Conservation (phyloP, 2,888 invertebrate species). For the Phania funesta region DNA sequence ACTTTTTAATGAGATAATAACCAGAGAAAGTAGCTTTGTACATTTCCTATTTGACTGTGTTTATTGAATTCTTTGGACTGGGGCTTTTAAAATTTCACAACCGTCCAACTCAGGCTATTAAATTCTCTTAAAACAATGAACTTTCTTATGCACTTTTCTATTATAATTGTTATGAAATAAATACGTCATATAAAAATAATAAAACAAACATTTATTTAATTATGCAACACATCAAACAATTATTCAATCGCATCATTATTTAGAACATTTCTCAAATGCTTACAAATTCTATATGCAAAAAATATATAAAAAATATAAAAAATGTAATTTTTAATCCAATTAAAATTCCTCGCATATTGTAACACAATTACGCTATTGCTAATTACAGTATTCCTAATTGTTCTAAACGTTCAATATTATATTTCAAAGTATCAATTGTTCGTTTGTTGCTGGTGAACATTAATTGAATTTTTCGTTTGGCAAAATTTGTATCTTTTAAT, state of each 20-base stretch:
- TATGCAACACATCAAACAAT: too few species aligned
- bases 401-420: slow-evolving; percentile 74
- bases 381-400: slow-evolving; percentile 74
- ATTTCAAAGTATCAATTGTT: slow-evolving; percentile 75
- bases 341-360: slow-evolving; percentile 37
- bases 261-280: not conserved
- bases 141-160: not conserved
- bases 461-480: slow-evolving; percentile 76
- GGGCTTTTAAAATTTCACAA: not conserved
- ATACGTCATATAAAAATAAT: not conserved
- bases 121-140: slow-evolving; percentile 9
- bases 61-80: too few species aligned
- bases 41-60: too few species aligned
- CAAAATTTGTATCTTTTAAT: slow-evolving; percentile 75
- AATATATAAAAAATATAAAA: not conserved
- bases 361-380: slow-evolving; percentile 2
- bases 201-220: too few species aligned
- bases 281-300: too few species aligned
- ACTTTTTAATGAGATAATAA: too few species aligned
- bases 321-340: slow-evolving; percentile 9
- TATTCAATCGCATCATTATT: slow-evolving; percentile 21
- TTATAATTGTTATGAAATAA: not conserved
- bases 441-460: slow-evolving; percentile 77
- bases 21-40: too few species aligned
- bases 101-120: slow-evolving; percentile 4